Evolutionary conservation across 2,888 invertebrate species (phyloP).

Genomic region (Eutolmus rufibarbis): DNA sequence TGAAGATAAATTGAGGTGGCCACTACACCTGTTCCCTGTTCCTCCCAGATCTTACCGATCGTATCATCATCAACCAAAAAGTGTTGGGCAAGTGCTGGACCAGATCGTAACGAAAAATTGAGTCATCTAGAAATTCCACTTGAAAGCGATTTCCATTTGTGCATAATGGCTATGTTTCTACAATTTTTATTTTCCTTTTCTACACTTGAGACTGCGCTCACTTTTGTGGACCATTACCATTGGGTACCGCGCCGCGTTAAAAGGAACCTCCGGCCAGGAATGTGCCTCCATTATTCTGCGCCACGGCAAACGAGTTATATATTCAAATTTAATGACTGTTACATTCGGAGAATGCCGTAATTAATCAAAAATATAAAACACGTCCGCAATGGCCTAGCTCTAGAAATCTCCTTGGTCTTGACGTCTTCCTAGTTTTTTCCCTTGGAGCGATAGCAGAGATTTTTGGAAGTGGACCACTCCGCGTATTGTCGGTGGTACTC

Average conservation of each 20-base stretch:
- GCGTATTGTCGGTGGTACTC: background rate
- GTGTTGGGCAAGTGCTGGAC: background rate
- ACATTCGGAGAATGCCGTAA: conserved; percentile 13
- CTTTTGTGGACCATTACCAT: background rate
- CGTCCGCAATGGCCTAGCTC: background rate
- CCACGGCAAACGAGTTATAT: conserved; percentile 23
- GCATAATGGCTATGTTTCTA: background rate
- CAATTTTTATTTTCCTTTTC: background rate
- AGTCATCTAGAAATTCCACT: conserved; percentile 5
- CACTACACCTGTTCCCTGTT: background rate
- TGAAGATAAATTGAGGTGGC: background rate
- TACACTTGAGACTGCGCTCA: background rate
- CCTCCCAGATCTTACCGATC: background rate
- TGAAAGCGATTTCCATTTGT: background rate
- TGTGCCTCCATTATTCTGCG: conserved; percentile 14
- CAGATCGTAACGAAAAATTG: conserved; percentile 7
- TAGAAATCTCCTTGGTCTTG: background rate
- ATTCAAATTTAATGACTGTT: conserved; percentile 33
- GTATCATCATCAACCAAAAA: background rate
- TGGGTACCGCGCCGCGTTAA: background rate
- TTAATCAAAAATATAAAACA: conserved; percentile 34
- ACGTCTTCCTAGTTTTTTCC: background rate
- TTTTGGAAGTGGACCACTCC: conserved; percentile 5
- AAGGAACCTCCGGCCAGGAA: conserved; percentile 15
- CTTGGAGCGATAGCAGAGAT: background rate